A percentile compares a stretch with the other conserved stretches of the same genome.
These are phyloP conservation scores for Zaprionus vittiger DNA, from an alignment of 1,140 invertebrate species.

Conservation along the genomic window DNA sequence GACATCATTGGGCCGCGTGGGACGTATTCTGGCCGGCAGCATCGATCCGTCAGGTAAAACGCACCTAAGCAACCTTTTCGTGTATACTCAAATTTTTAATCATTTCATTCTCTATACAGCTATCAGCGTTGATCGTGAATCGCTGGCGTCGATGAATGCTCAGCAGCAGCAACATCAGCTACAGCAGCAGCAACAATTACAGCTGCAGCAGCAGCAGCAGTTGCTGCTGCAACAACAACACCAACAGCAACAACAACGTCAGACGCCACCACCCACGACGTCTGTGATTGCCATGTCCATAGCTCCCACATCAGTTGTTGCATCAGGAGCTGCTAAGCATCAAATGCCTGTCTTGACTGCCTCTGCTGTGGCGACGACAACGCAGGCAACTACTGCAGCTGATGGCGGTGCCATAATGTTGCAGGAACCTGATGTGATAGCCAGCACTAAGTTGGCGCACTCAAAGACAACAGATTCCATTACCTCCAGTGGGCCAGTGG, in stretches of 20 bases:
- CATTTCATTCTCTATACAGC: slow-evolving; percentile 38
- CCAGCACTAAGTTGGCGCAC: slow-evolving; percentile 92
- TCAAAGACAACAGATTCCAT: slow-evolving; percentile 84
- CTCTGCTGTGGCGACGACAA: neutral
- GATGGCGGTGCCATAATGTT: slow-evolving; percentile 80
- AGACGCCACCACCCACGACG: slow-evolving; percentile 36
- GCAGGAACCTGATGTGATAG: slow-evolving; percentile 96
- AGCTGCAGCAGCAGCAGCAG: slow-evolving; percentile 54
- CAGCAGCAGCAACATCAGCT: slow-evolving; percentile 55
- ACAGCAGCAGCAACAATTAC: slow-evolving; percentile 44
- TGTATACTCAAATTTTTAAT: slow-evolving; percentile 5
- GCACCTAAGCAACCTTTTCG: slow-evolving; percentile 37
- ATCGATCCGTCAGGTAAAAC: slow-evolving; percentile 85
- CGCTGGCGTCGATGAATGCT: slow-evolving; percentile 70
- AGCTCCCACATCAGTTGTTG: slow-evolving; percentile 26
- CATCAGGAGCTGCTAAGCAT: slow-evolving; percentile 52
- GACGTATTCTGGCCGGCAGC: slow-evolving; percentile 89
- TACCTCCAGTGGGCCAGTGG: slow-evolving; percentile 87
- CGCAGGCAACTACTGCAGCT: slow-evolving; percentile 4
- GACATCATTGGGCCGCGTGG: slow-evolving; percentile 92
- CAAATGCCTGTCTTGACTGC: slow-evolving; percentile 22
- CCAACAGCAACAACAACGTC: slow-evolving; percentile 48
- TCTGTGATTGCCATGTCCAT: slow-evolving; percentile 20
- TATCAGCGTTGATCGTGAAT: slow-evolving; percentile 80
- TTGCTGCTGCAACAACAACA: slow-evolving; percentile 42